A percentile compares a stretch with the other conserved stretches of the same genome.
These are phyloP conservation scores for Chaetophractus vellerosus DNA, from an alignment of 2,797 vertebrate species.

Conservation along the genomic window DNA sequence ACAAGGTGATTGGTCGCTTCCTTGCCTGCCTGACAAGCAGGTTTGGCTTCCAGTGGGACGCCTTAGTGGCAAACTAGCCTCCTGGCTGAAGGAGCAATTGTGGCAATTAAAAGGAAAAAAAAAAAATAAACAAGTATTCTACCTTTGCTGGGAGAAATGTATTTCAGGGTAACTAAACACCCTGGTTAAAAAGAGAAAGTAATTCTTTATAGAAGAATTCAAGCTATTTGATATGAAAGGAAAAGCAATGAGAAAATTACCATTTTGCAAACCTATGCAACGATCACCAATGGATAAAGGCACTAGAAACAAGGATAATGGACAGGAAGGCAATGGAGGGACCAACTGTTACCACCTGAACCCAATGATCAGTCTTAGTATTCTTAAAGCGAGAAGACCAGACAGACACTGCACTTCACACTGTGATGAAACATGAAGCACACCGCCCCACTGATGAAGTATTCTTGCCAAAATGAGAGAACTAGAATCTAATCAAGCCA, in stretches of 20 bases:
- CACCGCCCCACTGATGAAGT: neutral
- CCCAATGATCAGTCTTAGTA: neutral
- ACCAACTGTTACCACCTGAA: neutral
- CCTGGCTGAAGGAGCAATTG: neutral
- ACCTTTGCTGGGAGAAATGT: neutral
- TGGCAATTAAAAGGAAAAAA: conserved; percentile 10
- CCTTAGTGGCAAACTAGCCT: neutral
- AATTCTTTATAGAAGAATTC: conserved; percentile 5
- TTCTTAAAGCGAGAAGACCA: neutral
- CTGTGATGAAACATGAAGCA: neutral
- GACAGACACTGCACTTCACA: neutral
- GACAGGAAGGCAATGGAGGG: neutral
- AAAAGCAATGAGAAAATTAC: neutral
- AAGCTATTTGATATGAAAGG: neutral
- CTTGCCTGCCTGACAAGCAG: neutral
- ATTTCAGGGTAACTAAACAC: neutral
- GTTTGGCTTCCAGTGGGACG: neutral
- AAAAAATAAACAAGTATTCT: conserved; percentile 11
- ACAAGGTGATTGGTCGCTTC: neutral
- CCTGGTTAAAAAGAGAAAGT: neutral
- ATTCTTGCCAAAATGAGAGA: neutral
- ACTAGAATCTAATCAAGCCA: neutral
- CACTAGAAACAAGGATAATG: neutral
- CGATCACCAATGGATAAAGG: neutral
- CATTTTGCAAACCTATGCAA: neutral